Evolutionary conservation across 2,113 vertebrate species (phyloP).

Genomic region (Mellivora capensis): DNA sequence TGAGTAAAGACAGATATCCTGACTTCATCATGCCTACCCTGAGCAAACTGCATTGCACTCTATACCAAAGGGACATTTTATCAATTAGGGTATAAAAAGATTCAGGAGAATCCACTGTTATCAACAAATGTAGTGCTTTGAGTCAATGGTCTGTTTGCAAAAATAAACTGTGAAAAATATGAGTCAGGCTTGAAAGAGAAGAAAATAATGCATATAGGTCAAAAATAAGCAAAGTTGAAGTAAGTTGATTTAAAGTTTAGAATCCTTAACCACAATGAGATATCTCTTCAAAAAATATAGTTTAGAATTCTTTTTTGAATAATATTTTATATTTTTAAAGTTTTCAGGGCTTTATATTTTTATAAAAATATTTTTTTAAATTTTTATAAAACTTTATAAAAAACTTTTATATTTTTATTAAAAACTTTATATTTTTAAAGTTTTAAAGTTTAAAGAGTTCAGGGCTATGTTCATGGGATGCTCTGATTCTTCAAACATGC

Average conservation of each 20-base stretch:
- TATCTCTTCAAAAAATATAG: neutral
- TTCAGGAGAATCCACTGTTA: neutral
- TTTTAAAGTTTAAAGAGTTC: neutral
- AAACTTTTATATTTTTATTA: no score
- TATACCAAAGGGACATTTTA: neutral
- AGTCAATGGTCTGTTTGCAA: neutral
- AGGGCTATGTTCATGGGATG: neutral
- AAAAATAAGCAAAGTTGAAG: neutral
- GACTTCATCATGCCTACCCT: neutral
- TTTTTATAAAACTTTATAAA: no score
- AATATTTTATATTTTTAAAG: conserved; percentile 18
- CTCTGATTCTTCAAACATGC: neutral
- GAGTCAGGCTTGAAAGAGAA: neutral
- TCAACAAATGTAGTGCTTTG: neutral
- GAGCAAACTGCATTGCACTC: neutral
- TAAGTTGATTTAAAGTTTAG: neutral
- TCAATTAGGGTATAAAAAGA: neutral
- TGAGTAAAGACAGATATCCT: neutral
- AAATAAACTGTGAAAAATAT: neutral
- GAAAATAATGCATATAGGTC: neutral
- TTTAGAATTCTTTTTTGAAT: neutral
- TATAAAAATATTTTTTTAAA: no score
- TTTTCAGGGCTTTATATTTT: no score
- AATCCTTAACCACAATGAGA: neutral
- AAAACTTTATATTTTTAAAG: conserved; percentile 31